A percentile compares a stretch with the other conserved stretches of the same genome.
phyloP scores from a whole-genome alignment of 2,113 vertebrate species.

The Herpailurus yagouaroundi region DNA sequence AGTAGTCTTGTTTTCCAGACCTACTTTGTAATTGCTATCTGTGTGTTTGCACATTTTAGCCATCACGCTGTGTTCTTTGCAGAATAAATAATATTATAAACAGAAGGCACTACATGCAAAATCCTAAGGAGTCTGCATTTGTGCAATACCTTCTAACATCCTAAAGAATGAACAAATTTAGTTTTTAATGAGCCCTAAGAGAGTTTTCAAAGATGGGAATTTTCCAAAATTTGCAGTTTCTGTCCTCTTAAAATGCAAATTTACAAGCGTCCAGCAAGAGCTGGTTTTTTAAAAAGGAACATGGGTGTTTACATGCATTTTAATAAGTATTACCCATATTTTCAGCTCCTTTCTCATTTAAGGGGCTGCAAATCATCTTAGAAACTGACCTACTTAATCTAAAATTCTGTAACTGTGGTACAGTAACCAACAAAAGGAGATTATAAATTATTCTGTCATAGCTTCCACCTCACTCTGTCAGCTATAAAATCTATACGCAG shows the following conservation, averaged over 20 bases:
- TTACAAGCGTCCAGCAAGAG: constrained; percentile 20
- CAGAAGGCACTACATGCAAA: not conserved
- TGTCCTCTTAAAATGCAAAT: constrained; percentile 52
- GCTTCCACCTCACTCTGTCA: not conserved
- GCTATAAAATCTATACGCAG: not conserved
- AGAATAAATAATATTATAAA: constrained; percentile 43
- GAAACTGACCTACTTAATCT: constrained; percentile 53
- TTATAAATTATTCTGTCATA: constrained; percentile 39
- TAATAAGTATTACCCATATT: not conserved
- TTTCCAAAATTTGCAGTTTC: constrained; percentile 39
- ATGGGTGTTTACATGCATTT: not conserved
- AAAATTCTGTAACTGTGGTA: constrained; percentile 47
- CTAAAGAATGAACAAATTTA: constrained; percentile 1
- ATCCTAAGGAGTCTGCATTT: constrained; percentile 20
- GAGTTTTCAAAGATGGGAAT: constrained; percentile 41
- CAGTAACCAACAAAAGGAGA: not conserved
- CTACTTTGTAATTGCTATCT: not conserved
- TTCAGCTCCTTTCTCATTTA: constrained; percentile 27
- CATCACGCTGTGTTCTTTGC: constrained; percentile 6
- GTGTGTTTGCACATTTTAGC: not conserved
- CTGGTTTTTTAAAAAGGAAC: not conserved
- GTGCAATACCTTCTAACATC: not conserved
- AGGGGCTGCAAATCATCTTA: not conserved
- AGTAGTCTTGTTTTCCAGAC: not conserved
- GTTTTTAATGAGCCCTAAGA: constrained; percentile 17